Evolutionary conservation across 2,113 vertebrate genomes (phyloP).

Genomic region (Myanophis thanlyinensis): DNA sequence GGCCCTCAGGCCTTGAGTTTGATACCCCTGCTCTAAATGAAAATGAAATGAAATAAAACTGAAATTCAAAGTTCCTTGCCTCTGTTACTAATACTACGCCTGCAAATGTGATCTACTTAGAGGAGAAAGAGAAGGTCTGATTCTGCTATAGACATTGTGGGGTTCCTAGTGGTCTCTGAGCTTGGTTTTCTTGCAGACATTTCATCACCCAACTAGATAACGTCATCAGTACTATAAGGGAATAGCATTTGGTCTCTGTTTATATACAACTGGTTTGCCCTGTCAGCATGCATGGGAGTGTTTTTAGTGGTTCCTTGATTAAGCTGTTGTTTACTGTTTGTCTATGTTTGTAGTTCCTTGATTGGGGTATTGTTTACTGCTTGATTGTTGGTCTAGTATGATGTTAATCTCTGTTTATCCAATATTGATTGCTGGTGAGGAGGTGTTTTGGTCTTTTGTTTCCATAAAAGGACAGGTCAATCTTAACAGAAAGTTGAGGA

Average conservation of each 20-base stretch:
- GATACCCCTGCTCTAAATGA: too few relatives aligned
- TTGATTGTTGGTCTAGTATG: neutral
- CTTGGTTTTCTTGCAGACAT: neutral
- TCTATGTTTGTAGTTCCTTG: neutral
- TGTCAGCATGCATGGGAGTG: neutral
- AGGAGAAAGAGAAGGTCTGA: neutral
- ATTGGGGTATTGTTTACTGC: neutral
- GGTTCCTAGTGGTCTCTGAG: neutral
- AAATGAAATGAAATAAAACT: neutral
- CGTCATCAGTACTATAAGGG: neutral
- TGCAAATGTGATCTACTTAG: neutral
- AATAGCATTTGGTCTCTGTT: neutral
- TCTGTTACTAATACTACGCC: neutral
- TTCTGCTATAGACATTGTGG: neutral
- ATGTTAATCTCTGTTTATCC: neutral
- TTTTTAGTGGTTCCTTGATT: neutral
- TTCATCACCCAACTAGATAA: neutral
- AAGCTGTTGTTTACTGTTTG: neutral
- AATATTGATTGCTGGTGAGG: neutral
- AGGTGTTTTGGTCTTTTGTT: neutral
- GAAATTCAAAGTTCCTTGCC: neutral
- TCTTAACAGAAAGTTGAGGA: neutral
- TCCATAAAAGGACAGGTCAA: neutral
- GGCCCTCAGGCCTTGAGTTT: too few relatives aligned
- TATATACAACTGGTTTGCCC: neutral